A percentile compares a stretch with the other conserved stretches of the same genome.
Evolutionary conservation across 2,797 vertebrate species (phyloP).

Genomic region (Nannoperca obscura): DNA sequence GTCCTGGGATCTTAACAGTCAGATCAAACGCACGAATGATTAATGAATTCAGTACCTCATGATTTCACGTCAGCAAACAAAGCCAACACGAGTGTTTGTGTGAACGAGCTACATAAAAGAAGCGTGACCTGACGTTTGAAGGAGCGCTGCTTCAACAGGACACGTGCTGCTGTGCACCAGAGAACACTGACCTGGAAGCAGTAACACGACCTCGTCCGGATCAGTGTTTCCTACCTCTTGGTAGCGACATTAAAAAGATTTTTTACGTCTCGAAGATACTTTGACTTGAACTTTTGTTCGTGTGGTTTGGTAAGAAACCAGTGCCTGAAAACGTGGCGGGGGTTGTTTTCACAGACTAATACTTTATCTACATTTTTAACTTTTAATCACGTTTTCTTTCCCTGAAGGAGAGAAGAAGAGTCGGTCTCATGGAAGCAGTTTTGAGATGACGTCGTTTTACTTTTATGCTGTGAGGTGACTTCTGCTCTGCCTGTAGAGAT

Average conservation of each 20-base stretch:
- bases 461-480: background rate
- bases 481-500: background rate
- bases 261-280: background rate
- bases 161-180: background rate
- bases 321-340: constrained; percentile 61
- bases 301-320: constrained; percentile 19
- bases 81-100: constrained; percentile 16
- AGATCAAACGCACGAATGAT: no score
- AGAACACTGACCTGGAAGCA: background rate
- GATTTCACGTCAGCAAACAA: background rate
- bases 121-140: background rate
- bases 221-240: background rate
- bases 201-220: background rate
- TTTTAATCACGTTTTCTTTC: background rate
- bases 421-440: background rate
- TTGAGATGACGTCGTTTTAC: constrained; percentile 18
- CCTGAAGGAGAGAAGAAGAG: background rate
- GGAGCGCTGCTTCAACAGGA: background rate
- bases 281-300: background rate
- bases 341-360: background rate
- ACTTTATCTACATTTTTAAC: constrained; percentile 70
- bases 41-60: background rate
- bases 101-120: constrained; percentile 7
- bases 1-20: background rate
- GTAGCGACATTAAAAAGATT: background rate